These are phyloP conservation scores for Polydrusus tereticollis DNA, from an alignment of 2,888 invertebrate species.

Conservation along the genomic window DNA sequence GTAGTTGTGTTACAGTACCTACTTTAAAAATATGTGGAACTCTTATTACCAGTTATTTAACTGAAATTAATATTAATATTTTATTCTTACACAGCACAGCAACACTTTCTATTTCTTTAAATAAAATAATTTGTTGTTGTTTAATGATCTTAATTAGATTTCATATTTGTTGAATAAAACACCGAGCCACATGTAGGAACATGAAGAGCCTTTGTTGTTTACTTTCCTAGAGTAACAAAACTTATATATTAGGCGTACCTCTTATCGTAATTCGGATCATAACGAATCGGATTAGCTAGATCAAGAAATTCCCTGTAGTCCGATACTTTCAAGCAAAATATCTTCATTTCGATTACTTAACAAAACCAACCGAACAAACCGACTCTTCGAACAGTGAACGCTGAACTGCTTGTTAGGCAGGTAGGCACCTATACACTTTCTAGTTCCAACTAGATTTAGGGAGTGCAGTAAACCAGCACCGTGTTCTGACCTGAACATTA, in stretches of 20 bases:
- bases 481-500: slow-evolving; percentile 33
- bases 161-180: too few relatives aligned
- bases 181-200: too few relatives aligned
- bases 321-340: slow-evolving; percentile 20
- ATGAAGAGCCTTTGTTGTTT: too few relatives aligned
- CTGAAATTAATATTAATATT: neutral
- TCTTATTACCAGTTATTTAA: neutral
- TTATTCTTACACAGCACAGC: neutral
- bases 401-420: slow-evolving; percentile 13
- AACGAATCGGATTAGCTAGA: neutral
- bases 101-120: neutral
- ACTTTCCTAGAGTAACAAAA: too few relatives aligned
- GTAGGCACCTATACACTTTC: slow-evolving; percentile 25
- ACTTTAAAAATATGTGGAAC: too few relatives aligned
- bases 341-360: slow-evolving; percentile 14
- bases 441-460: slow-evolving; percentile 21
- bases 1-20: too few relatives aligned
- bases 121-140: neutral
- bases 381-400: neutral
- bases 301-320: slow-evolving; percentile 23
- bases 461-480: slow-evolving; percentile 10
- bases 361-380: slow-evolving; percentile 3
- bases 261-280: neutral
- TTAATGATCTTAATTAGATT: neutral
- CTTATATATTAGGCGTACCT: too few relatives aligned